Evolutionary conservation across 2,113 vertebrate genomes (phyloP).

Genomic region (Psephotus haematonotus): DNA sequence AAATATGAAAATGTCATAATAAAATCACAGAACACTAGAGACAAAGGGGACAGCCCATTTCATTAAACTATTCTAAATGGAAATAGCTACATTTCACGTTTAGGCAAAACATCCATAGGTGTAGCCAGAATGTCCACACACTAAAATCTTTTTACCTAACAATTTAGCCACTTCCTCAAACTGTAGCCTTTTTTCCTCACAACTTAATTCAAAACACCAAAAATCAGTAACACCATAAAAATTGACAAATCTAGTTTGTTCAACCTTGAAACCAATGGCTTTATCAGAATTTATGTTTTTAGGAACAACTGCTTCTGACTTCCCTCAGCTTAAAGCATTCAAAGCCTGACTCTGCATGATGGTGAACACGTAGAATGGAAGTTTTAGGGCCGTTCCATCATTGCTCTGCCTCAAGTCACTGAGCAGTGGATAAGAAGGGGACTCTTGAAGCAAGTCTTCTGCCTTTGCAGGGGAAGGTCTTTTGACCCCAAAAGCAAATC

Average conservation of each 20-base stretch:
- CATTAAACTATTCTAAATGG: background rate
- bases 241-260: background rate
- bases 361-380: background rate
- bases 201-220: background rate
- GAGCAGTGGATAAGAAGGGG: background rate
- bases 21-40: background rate
- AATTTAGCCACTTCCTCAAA: background rate
- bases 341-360: background rate
- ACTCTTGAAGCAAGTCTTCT: background rate
- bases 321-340: background rate
- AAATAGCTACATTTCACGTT: background rate
- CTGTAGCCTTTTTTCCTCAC: background rate
- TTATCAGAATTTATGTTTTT: background rate
- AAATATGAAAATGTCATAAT: background rate
- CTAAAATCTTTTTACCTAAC: background rate
- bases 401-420: background rate
- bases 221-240: background rate
- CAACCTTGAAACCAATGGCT: background rate
- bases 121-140: background rate
- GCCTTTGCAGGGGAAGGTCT: background rate
- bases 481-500: background rate
- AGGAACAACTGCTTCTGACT: background rate
- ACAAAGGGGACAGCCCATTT: background rate
- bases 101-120: background rate
- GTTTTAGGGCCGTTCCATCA: background rate